Evolutionary conservation across 1,140 invertebrate species (phyloP), one percentile per base, ranked within the genome.

Genomic region (Leptopilina clavipes): DNA sequence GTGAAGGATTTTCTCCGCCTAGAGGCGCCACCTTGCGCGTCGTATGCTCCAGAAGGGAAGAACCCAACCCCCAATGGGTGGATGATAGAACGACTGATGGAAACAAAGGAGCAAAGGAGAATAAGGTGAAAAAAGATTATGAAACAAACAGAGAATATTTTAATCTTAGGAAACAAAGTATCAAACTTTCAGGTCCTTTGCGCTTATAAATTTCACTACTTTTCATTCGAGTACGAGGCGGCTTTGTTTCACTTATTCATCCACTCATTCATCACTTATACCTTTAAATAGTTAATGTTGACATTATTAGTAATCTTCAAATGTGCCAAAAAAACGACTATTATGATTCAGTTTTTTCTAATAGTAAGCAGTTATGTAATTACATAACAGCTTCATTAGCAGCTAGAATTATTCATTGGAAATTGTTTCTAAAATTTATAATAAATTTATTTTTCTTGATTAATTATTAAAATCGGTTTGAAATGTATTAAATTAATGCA

Each of bases 11-110:
- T 79, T 52, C 22, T 18, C 70, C 80, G 77, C 52, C 17, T 75
- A 79, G 81, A 44, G 85, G 85, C 86, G 85, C 84, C 86, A 87
- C 85, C 70, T 79, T 72, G 81, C 78, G 75, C 77, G 73, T 77
- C 78, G 77, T 48, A 72, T 77, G 19, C 70, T 73, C 44, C 73
- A 56, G 54, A 74, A 70, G 72, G 3, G 22, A 22, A 65, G 59
- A 31, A 52, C 14, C 14, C 48, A 52, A 52, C 14, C 48, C 17
- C 76, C 72, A 73, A 71, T 54, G 65, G 71, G 37, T 37, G 75
- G 74, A 72, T 76, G 73, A 79, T 40, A 72, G 72, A 65, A 45
- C 43, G 76, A 70, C 37, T 40, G 37, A 40, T 40, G 76, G 70
- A 54, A 71, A 76, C 79, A 76, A 70, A 37, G 52, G 65, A 77